Evolutionary conservation across 2,113 vertebrate species (phyloP).

Genomic region (Anser brachyrhynchus): DNA sequence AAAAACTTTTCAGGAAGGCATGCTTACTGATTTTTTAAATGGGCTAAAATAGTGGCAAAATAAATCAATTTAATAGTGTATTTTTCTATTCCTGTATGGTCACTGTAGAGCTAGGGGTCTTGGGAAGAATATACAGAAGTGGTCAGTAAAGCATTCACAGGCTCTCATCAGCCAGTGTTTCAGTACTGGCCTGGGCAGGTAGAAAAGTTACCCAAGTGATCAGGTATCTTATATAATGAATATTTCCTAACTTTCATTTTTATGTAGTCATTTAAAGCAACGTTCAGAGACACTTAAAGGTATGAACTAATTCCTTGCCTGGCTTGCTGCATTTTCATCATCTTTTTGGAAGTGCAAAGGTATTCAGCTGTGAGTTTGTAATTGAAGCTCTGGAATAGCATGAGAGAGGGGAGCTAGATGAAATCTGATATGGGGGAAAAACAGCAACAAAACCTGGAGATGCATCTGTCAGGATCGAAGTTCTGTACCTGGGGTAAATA

Average conservation of each 20-base stretch:
- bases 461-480: accelerated
- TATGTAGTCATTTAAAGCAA: background rate
- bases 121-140: background rate
- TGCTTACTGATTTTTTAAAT: background rate
- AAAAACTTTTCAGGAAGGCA: background rate
- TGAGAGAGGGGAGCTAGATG: background rate
- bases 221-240: background rate
- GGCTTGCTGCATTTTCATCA: background rate
- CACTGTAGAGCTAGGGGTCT: background rate
- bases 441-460: background rate
- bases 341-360: background rate
- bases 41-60: background rate
- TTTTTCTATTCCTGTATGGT: background rate
- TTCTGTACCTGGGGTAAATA: background rate
- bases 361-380: background rate
- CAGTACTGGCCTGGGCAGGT: background rate
- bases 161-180: background rate
- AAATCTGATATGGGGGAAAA: background rate
- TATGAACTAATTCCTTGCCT: background rate
- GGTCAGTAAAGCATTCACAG: background rate
- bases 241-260: background rate
- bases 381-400: background rate
- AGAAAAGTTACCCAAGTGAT: background rate
- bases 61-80: background rate
- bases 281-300: background rate